Evolutionary conservation across 2,113 vertebrate genomes (phyloP), one percentile per base, ranked within the genome.

Genomic region (Oryzias woworae): DNA sequence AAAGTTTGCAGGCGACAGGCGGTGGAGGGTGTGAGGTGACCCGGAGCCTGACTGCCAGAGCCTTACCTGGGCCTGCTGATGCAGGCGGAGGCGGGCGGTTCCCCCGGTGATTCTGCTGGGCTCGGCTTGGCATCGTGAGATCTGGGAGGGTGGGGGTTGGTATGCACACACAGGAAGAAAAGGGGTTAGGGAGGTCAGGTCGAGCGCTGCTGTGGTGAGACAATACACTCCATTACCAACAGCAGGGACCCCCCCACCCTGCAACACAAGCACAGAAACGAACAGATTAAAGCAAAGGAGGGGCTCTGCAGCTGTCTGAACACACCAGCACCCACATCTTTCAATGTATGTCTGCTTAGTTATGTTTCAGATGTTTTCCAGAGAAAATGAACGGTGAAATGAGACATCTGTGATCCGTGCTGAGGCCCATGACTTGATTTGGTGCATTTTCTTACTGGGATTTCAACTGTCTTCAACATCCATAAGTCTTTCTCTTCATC

Each of bases 141-240:
- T 62, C 66, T 73, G 63, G 57, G 53, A 16, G 26, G 31, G 20
- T 36, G 56, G 26, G 51, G 55, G 46, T 36, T 61, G 59, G 49
- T 14, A 47, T 42, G 53, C 63, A 78, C 66, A 75, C 68, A 73
- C 61, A 73, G 51, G 69, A 74, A 75, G 47, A 76, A 0, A n/a
- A 26, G 15, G 66, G 73, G 78, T 85, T 78, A 82, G 62, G 64
- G 68, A 74, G 76, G 80, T 88, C 76, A 77, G 48, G 48, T 66
- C 26, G 14, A 58, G 67, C 67, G 59, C 65, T 52, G 57, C 72
- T 12, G 18, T 1, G n/a, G 53, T 64, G 69, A 73, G 76, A 81
- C 74, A 86, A 71, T 78, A 75, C 62, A 57, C 71, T 66, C 77
- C 62, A 84, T 77, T 75, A 82, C 50, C 55, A 47, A 15, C 57